Evolutionary conservation across 1,140 invertebrate species (phyloP).

Genomic region (Calephelis virginiensis): DNA sequence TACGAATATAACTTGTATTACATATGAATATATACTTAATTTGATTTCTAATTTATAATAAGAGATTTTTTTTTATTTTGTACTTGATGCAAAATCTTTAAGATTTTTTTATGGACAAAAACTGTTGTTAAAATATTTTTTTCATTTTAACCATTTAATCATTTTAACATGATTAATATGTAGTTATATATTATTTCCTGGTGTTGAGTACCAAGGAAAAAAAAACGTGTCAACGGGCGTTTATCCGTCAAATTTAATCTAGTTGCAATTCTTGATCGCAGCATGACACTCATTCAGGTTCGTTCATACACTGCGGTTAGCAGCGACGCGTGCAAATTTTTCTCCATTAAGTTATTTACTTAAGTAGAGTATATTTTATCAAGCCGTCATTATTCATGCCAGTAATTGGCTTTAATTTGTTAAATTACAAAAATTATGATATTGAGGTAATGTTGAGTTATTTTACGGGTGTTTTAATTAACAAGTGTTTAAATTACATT

Average conservation of each 20-base stretch:
- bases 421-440: neutral
- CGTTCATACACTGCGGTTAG: neutral
- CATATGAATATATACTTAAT: no score
- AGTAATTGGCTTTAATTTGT: neutral
- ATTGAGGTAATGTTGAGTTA: constrained; percentile 1
- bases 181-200: no score
- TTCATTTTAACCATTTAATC: no score
- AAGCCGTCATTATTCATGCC: constrained; percentile 2
- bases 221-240: neutral
- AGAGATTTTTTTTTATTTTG: no score
- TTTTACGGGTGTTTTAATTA: neutral
- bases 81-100: no score
- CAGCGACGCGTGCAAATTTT: constrained; percentile 19
- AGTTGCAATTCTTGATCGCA: neutral
- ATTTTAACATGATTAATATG: no score
- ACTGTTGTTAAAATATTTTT: no score
- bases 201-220: no score
- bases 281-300: neutral
- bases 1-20: no score
- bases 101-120: no score
- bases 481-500: no score
- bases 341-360: constrained; percentile 21
- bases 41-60: no score
- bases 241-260: neutral
- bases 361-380: constrained; percentile 21